Evolutionary conservation across 2,797 vertebrate species (phyloP), one percentile per base, ranked within the genome.

Genomic region (Molossus alvarezi): DNA sequence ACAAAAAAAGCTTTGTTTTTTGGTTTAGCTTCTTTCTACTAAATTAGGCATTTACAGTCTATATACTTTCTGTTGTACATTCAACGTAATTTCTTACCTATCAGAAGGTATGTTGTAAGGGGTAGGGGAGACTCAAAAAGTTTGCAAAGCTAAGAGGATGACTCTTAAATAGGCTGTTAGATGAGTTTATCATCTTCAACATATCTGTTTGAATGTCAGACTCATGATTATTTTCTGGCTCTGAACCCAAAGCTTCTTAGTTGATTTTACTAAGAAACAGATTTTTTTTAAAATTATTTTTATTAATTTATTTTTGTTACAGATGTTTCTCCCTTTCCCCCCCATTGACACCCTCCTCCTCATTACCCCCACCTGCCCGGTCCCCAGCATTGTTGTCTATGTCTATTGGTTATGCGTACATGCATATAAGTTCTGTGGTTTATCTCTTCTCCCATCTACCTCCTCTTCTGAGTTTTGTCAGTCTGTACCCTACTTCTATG

Each of bases 181-280:
- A 57, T 72, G 11, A 21, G 20, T 6, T 79, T 17, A 72, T 92
- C 27, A 69, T 88, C 23, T 83, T 88, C 87, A 62, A 55, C 25
- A 71, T 73, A 12, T 88, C 12, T 71, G 2, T 84, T 48, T 94
- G 37, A 69, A 85, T 88, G 48, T 48, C 69, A 85, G 48, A 81
- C 37, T 92, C 25, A 58, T 55, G 62, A 55, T 58, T 87, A 0
- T 84, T 93, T 95, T 71, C 37, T 91, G 53, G 29, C 72, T 4
- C 29, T 69, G n/a, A 92, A 81, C 93, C 79, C 9, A 90, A 85
- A 13, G 14, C 48, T 84, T 94, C 41, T 58, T 79, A 23, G 55
- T 90, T 92, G 58, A 72, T 88, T 13, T 95, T 96, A 75, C 60
- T 76, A 88, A 94, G 67, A 97, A 94, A 80, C 25, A 92, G 69